Evolutionary conservation across 2,888 invertebrate species (phyloP).

Genomic region (Zelleria hepariella): DNA sequence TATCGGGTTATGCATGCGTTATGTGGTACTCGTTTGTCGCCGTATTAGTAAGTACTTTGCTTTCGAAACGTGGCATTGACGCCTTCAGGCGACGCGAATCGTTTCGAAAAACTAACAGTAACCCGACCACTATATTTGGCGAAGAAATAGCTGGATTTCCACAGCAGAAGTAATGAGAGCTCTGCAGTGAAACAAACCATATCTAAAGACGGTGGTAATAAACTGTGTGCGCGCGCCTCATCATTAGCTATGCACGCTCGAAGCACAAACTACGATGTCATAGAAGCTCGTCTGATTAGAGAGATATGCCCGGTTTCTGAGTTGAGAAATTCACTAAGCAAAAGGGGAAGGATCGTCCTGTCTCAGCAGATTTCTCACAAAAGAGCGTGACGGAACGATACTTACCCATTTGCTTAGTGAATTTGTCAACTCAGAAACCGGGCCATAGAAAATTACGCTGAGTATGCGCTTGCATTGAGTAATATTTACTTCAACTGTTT

Average conservation of each 20-base stretch:
- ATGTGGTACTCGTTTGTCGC: conserved; percentile 25
- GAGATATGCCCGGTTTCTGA: no score
- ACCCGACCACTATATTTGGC: neutral
- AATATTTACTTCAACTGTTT: no score
- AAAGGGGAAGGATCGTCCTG: no score
- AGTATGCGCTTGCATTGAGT: no score
- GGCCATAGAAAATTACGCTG: no score
- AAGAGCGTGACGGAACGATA: no score
- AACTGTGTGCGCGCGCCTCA: conserved; percentile 25
- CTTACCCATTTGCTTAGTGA: no score
- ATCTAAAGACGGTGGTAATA: conserved; percentile 23
- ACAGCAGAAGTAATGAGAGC: neutral
- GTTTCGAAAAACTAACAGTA: neutral
- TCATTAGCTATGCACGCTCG: conserved; percentile 22
- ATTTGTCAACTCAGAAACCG: no score
- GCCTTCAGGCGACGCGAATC: conserved; percentile 33
- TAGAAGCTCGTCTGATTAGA: neutral
- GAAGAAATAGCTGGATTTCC: neutral
- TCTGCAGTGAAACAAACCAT: conserved; percentile 21
- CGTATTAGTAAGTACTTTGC: conserved; percentile 13
- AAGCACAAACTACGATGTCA: neutral
- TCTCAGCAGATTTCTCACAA: no score
- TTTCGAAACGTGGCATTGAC: conserved; percentile 50
- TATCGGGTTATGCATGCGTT: conserved; percentile 6
- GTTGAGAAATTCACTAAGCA: no score